Evolutionary conservation across 2,797 vertebrate genomes (phyloP).

Genomic region (Cheirogaleus major): DNA sequence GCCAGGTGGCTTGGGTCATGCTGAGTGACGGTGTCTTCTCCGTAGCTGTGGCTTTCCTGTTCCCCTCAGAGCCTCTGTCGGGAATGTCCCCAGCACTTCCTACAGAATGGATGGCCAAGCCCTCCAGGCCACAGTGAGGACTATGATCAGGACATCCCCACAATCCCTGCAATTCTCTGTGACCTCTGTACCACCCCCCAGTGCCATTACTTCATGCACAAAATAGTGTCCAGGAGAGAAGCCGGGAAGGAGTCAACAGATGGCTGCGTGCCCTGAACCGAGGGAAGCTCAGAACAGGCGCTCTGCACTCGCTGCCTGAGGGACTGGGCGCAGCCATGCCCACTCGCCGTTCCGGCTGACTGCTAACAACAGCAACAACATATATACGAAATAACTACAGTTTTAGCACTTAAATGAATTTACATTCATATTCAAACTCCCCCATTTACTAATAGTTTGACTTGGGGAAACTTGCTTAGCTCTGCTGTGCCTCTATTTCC

Average conservation of each 20-base stretch:
- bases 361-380: background rate
- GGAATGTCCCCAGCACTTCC: background rate
- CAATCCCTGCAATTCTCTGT: background rate
- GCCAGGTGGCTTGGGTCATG: background rate
- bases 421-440: background rate
- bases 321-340: too few species aligned
- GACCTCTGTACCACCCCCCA: background rate
- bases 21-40: background rate
- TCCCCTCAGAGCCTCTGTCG: background rate
- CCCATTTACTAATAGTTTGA: background rate
- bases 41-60: background rate
- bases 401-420: background rate
- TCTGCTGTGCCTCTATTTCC: background rate
- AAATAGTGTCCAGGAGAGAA: background rate
- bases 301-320: background rate
- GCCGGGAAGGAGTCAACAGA: background rate
- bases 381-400: background rate
- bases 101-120: accelerated
- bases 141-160: background rate
- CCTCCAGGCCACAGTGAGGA: background rate
- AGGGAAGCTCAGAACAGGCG: background rate
- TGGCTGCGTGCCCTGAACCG: background rate
- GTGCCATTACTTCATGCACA: background rate
- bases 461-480: background rate
- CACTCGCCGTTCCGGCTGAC: background rate